Conservation (phyloP, 2,113 vertebrate genomes). For the Naja naja region DNA sequence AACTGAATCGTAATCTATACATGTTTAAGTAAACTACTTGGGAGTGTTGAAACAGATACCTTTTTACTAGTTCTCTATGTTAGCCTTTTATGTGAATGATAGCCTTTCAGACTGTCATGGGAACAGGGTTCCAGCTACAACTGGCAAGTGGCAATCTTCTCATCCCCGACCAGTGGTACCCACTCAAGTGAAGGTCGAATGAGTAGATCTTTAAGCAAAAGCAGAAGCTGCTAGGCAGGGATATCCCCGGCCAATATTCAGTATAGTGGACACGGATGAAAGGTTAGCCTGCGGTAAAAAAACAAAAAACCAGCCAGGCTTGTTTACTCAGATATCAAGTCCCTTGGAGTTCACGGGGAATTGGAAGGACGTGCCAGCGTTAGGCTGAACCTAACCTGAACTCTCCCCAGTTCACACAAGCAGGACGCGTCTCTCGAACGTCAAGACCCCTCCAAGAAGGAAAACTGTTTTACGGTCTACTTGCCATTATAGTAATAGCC, state of each 20-base stretch:
- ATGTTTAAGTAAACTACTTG: background rate
- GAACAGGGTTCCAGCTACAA: background rate
- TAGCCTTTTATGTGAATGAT: background rate
- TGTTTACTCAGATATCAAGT: background rate
- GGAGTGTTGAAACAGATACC: background rate
- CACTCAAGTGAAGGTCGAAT: background rate
- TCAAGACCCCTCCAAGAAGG: background rate
- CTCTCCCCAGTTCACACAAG: accelerated
- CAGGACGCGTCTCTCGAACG: background rate
- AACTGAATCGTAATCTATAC: background rate
- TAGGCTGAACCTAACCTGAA: background rate
- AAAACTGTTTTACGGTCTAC: conserved; percentile 14
- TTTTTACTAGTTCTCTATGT: background rate
- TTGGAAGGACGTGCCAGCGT: background rate
- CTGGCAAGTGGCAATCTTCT: background rate
- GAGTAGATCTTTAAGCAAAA: background rate
- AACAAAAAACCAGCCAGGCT: background rate
- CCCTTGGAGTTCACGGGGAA: background rate
- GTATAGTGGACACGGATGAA: too few species aligned
- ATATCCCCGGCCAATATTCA: background rate
- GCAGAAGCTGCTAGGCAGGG: background rate
- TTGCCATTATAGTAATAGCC: conserved; percentile 95
- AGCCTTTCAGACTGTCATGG: background rate
- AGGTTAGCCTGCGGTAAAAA: background rate
- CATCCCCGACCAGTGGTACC: background rate